Evolutionary conservation across 2,113 vertebrate genomes (phyloP).

Genomic region (Coreoperca whiteheadi): DNA sequence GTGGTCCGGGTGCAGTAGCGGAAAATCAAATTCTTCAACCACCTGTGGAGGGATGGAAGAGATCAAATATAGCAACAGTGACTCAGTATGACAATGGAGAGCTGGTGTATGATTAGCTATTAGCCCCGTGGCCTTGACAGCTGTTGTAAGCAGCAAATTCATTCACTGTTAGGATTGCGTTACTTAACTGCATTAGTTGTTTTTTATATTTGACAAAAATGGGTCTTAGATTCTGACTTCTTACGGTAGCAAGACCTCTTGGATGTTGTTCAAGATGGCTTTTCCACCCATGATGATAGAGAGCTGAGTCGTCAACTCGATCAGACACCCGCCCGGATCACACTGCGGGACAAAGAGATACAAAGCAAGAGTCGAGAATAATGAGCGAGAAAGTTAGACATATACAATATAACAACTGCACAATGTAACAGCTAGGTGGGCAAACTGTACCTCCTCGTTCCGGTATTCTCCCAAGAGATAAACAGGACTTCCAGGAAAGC

Average conservation of each 20-base stretch:
- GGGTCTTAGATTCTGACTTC: constrained; percentile 59
- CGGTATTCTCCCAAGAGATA: constrained; percentile 92
- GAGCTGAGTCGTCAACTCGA: constrained; percentile 94
- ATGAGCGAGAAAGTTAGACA: neutral
- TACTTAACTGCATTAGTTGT: neutral
- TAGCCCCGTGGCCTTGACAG: neutral
- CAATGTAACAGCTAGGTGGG: neutral
- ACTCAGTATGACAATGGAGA: neutral
- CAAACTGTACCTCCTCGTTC: constrained; percentile 90
- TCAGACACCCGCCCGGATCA: constrained; percentile 94
- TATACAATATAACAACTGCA: too few relatives aligned
- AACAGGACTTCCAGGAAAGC: constrained; percentile 90
- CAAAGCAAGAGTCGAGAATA: neutral
- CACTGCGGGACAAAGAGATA: constrained; percentile 84
- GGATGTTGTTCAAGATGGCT: constrained; percentile 96
- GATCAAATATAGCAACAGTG: neutral
- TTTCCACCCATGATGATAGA: constrained; percentile 95
- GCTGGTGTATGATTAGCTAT: neutral
- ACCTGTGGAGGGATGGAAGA: constrained; percentile 80
- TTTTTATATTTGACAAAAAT: neutral
- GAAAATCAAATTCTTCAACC: constrained; percentile 92
- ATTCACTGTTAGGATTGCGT: neutral
- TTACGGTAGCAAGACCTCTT: constrained; percentile 95
- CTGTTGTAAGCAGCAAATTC: neutral
- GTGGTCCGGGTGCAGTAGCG: constrained; percentile 79